phyloP scores from a whole-genome alignment of 2,888 invertebrate genomes.

The Acleris laterana region DNA sequence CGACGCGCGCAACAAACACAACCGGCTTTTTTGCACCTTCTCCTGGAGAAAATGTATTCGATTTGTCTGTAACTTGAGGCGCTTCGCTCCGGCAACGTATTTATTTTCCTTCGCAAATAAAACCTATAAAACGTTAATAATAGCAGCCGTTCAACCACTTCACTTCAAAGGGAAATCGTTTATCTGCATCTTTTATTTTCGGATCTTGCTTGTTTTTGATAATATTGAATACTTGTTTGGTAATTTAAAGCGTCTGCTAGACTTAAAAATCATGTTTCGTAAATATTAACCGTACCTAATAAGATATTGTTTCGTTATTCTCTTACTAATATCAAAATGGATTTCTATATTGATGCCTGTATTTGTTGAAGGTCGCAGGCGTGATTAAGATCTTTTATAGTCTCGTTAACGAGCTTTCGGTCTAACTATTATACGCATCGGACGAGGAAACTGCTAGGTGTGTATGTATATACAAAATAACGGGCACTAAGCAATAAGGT shows the following conservation, averaged over 20 bases:
- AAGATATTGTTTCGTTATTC: no score
- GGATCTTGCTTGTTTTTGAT: not conserved
- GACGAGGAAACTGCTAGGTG: no score
- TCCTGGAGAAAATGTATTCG: conserved; percentile 16
- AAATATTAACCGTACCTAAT: no score
- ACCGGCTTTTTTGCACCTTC: conserved; percentile 32
- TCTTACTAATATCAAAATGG: no score
- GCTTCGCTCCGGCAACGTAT: conserved; percentile 7
- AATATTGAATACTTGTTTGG: not conserved
- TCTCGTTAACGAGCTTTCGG: no score
- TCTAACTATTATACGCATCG: no score
- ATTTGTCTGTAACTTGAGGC: conserved; percentile 11
- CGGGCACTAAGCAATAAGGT: not conserved
- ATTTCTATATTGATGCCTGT: no score
- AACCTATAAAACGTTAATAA: conserved; percentile 3
- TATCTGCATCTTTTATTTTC: conserved; percentile 4
- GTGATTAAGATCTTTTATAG: no score
- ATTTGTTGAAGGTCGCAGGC: no score
- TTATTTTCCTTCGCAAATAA: conserved; percentile 12
- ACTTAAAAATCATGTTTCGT: no score
- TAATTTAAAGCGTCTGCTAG: not conserved
- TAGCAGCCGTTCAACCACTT: not conserved
- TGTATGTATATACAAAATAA: no score
- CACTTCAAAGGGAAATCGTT: conserved; percentile 6
- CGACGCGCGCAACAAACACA: conserved; percentile 21